Conservation (phyloP, 2,888 invertebrate species). For the Micoletzkya japonica region DNA sequence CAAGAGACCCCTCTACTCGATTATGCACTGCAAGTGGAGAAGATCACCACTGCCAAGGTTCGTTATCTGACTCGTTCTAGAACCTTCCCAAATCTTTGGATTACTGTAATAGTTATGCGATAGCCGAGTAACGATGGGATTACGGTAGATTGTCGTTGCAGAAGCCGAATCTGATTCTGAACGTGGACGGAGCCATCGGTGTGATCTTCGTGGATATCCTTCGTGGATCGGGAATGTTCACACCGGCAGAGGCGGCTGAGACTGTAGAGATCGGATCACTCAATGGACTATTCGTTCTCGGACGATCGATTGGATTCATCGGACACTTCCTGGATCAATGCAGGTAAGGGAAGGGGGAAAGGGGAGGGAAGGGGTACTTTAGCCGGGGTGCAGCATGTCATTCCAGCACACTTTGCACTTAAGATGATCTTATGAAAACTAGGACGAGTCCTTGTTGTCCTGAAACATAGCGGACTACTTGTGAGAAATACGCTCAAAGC, state of each 20-base stretch:
- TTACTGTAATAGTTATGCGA: neutral
- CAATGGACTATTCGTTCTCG: constrained; percentile 95
- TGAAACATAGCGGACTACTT: too few relatives aligned
- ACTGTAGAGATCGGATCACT: constrained; percentile 96
- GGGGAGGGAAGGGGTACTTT: neutral
- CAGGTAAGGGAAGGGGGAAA: constrained; percentile 82
- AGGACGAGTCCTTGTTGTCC: too few relatives aligned
- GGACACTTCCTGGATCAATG: constrained; percentile 99
- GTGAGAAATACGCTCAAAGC: too few relatives aligned
- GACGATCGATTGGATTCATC: constrained; percentile 96
- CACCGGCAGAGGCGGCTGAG: constrained; percentile 90
- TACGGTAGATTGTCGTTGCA: constrained; percentile 50
- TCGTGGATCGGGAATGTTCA: constrained; percentile 72
- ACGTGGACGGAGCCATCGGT: constrained; percentile 97
- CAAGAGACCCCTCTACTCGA: constrained; percentile 89
- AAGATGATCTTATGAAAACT: neutral
- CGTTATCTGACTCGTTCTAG: neutral
- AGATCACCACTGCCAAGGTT: constrained; percentile 91
- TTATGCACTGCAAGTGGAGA: constrained; percentile 95
- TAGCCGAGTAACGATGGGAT: neutral
- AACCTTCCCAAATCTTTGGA: neutral
- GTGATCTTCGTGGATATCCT: constrained; percentile 95
- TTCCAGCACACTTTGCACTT: too few relatives aligned
- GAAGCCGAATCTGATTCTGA: constrained; percentile 98
- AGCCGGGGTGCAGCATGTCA: neutral